A percentile compares a stretch with the other conserved stretches of the same genome.
Conservation (phyloP, 2,113 vertebrate species). For the Xenus cinereus region DNA sequence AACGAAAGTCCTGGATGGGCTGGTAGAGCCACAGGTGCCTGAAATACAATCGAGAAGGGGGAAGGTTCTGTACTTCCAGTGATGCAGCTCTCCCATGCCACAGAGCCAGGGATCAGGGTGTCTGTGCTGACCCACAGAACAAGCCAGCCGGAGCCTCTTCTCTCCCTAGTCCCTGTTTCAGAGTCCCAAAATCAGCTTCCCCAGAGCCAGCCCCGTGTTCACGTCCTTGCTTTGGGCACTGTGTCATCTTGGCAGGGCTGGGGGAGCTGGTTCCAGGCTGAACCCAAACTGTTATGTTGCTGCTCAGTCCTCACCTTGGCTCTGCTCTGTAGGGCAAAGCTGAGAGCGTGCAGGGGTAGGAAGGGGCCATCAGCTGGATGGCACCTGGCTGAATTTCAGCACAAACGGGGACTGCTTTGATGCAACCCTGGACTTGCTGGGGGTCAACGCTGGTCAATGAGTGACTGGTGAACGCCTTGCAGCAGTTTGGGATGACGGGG, state of each 20-base stretch:
- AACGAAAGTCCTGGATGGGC: neutral
- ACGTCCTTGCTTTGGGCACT: neutral
- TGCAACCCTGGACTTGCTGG: neutral
- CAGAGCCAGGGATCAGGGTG: neutral
- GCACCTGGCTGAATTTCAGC: neutral
- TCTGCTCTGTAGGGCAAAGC: neutral
- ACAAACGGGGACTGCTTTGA: accelerated
- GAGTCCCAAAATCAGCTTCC: neutral
- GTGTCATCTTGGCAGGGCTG: neutral
- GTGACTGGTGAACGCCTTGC: neutral
- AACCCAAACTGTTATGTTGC: accelerated
- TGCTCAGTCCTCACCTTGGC: neutral
- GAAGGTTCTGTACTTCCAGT: neutral
- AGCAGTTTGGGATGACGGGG: neutral
- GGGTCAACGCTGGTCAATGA: neutral
- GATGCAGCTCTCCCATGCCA: neutral
- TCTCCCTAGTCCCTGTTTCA: neutral
- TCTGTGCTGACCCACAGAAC: neutral
- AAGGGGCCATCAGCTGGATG: neutral
- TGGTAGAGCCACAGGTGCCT: neutral
- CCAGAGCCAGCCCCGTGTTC: neutral
- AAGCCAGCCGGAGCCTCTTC: neutral
- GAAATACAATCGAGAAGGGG: accelerated
- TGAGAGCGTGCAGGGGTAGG: accelerated
- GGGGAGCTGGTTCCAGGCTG: neutral